Evolutionary conservation across 2,797 vertebrate genomes (phyloP), one percentile per base, ranked within the genome.

Genomic region (Siniperca obscura): DNA sequence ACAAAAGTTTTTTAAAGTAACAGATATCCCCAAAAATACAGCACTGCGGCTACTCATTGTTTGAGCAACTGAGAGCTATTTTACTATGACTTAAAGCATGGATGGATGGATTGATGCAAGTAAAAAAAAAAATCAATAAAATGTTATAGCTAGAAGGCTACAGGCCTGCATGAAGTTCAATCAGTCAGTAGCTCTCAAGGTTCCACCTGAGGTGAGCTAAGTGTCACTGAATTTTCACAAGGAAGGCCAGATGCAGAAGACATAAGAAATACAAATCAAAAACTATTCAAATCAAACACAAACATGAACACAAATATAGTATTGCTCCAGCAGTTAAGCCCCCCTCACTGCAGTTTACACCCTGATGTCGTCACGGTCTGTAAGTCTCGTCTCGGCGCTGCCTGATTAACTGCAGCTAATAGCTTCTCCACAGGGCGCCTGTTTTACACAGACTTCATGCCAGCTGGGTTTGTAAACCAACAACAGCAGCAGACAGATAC

Each of bases 331-430:
- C 76, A 77, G 65, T 75, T 77, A 62, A 53, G 34, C 10, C 68
- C 27, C 65, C 34, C 66, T 67, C 59, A 46, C 72, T 64, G 83
- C 66, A 38, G 44, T 81, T 88, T 82, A 78, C 76, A 84, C 52
- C 73, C 73, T 62, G 79, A 80, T 80, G 76, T 74, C 16, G 12
- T 80, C 82, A 89, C 11, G 22, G 82, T 85, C 81, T 86, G 86
- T 11, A 74, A 73, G 76, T 77, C 72, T 80, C 12, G 7, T 78
- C 73, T 78, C 19, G 21, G 69, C 11, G 42, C 62, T 50, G 90
- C 82, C 84, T 70, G 86, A 91, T 91, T 89, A 90, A 91, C 81
- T 89, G 82, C 82, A 77, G 80, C 89, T 90, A 91, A 91, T 81
- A 78, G 91, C 81, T 75, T 89, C 87, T 86, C 90, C 78, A 40